These are phyloP conservation scores for Poecilia wingei DNA, from an alignment of 2,797 vertebrate species.

Conservation along the genomic window DNA sequence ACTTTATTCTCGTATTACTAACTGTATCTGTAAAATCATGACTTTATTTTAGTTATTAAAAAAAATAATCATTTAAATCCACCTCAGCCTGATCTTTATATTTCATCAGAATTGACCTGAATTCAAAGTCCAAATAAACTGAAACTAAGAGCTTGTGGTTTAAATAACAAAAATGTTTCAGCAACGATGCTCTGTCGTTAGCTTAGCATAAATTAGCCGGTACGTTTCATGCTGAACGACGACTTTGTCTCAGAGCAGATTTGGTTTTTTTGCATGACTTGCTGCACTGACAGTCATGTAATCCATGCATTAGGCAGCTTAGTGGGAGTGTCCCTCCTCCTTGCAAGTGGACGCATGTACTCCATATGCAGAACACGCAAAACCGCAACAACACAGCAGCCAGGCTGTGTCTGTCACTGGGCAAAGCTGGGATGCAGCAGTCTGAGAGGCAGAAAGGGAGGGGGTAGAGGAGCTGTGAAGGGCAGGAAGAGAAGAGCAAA, in stretches of 20 bases:
- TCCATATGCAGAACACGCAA: not conserved
- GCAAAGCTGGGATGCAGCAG: slow-evolving; percentile 65
- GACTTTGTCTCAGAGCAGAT: not conserved
- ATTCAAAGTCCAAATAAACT: not conserved
- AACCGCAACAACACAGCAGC: slow-evolving; percentile 25
- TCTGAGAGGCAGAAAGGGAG: slow-evolving; percentile 30
- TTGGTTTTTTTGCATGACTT: not conserved
- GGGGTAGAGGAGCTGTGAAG: slow-evolving; percentile 9
- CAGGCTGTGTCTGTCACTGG: slow-evolving; percentile 59
- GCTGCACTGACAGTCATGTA: not conserved
- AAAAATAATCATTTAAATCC: too few relatives aligned
- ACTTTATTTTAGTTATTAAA: too few relatives aligned
- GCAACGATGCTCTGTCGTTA: not conserved
- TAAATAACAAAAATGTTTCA: not conserved
- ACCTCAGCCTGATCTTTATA: too few relatives aligned
- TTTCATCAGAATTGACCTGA: too few relatives aligned
- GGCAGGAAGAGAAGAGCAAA: slow-evolving; percentile 38
- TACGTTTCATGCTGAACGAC: not conserved
- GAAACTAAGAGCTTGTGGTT: not conserved
- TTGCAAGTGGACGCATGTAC: not conserved
- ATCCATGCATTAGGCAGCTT: not conserved
- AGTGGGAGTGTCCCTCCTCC: not conserved
- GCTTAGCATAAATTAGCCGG: not conserved
- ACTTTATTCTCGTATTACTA: too few relatives aligned
- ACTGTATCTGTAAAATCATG: too few relatives aligned